These are phyloP conservation scores for Rhineura floridana DNA, from an alignment of 2,113 vertebrate genomes.

Conservation along the genomic window DNA sequence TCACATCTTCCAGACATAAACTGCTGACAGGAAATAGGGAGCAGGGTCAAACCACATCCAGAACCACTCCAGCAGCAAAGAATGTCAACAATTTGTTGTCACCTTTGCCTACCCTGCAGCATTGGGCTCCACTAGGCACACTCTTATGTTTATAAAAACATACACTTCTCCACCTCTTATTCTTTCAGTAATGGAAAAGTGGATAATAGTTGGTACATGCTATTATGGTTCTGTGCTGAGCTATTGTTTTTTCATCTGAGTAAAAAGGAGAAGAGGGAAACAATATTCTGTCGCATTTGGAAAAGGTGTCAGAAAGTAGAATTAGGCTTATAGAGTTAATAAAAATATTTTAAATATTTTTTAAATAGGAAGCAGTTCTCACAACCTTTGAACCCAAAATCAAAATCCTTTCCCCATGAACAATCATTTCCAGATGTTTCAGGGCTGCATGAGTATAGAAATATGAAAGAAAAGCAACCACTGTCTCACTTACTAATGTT, in stretches of 20 bases:
- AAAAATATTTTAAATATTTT: background rate
- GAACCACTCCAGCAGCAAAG: background rate
- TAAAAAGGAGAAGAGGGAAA: background rate
- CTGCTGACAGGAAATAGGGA: background rate
- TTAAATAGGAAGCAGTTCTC: background rate
- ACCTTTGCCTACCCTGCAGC: background rate
- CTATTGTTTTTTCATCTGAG: background rate
- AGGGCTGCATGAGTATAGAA: background rate
- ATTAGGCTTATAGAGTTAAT: background rate
- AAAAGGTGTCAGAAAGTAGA: background rate
- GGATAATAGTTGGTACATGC: background rate
- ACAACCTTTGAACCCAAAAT: background rate
- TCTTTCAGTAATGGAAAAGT: background rate
- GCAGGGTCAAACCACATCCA: background rate
- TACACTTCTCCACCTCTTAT: background rate
- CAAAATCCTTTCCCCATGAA: slow-evolving; percentile 1
- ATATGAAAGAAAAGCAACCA: background rate
- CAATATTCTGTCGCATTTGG: background rate
- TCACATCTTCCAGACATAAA: background rate
- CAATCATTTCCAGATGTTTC: slow-evolving; percentile 8
- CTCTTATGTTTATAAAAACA: background rate
- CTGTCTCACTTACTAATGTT: background rate
- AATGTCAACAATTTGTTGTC: background rate
- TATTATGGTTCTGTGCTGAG: background rate
- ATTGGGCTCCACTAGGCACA: background rate